These are phyloP conservation scores for Anolis apletophallus DNA, from an alignment of 2,797 vertebrate species.

Conservation along the genomic window DNA sequence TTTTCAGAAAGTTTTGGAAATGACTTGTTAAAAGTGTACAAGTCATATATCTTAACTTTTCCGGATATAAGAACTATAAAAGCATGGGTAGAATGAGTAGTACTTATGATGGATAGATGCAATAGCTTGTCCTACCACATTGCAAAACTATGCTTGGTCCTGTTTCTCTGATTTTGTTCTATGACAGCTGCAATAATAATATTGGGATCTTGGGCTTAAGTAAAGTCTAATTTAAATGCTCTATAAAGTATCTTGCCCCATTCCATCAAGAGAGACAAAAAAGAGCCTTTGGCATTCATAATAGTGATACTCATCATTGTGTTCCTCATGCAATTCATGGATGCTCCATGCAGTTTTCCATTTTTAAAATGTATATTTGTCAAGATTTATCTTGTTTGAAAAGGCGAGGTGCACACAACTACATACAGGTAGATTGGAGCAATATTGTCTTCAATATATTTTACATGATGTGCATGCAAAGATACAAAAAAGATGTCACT, in stretches of 20 bases:
- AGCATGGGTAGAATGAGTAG: too few species aligned
- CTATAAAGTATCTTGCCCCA: not conserved
- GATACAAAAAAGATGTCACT: conserved; percentile 32
- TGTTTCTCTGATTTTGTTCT: too few species aligned
- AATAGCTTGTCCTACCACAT: too few species aligned
- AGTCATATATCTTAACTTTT: not conserved
- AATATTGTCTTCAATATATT: not conserved
- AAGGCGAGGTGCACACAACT: not conserved
- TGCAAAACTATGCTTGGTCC: too few species aligned
- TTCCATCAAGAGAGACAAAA: not conserved
- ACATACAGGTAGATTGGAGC: not conserved
- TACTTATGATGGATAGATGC: too few species aligned
- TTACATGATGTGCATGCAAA: conserved; percentile 20
- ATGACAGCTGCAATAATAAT: too few species aligned
- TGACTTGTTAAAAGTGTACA: not conserved
- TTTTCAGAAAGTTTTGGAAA: not conserved
- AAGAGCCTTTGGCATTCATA: not conserved
- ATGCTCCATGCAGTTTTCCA: not conserved
- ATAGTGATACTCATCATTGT: too few species aligned
- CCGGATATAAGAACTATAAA: too few species aligned
- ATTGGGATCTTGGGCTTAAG: too few species aligned
- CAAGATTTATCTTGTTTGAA: not conserved
- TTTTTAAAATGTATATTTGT: not conserved
- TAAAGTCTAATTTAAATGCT: not conserved
- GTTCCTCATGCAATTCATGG: too few species aligned